phyloP scores from a whole-genome alignment of 2,113 vertebrate genomes.

The Protomyctophum bolini region DNA sequence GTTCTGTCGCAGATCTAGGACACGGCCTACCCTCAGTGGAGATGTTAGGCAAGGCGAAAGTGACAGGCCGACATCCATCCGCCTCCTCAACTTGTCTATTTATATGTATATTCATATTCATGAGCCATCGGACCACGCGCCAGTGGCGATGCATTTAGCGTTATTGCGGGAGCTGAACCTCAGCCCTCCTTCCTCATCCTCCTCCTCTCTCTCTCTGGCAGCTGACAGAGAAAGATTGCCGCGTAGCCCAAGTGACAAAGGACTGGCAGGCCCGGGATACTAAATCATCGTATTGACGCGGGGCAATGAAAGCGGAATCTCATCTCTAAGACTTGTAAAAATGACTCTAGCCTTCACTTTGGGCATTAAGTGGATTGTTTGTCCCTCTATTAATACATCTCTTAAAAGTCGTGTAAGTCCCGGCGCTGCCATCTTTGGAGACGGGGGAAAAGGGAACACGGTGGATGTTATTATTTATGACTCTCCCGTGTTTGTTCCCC shows the following conservation, averaged over 20 bases:
- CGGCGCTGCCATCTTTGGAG: conserved; percentile 40
- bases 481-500: conserved; percentile 29
- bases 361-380: conserved; percentile 75
- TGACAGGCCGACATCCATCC: conserved; percentile 75
- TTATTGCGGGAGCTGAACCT: conserved; percentile 78
- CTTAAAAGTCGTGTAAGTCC: conserved; percentile 52
- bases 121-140: conserved; percentile 74
- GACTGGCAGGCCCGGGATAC: conserved; percentile 65
- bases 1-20: conserved; percentile 45
- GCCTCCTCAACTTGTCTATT: conserved; percentile 79
- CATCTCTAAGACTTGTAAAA: conserved; percentile 71
- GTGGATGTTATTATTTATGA: conserved; percentile 57
- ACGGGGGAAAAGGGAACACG: conserved; percentile 14
- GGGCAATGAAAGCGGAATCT: conserved; percentile 65
- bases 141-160: conserved; percentile 74
- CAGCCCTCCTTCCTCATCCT: conserved; percentile 55
- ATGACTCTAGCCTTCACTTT: conserved; percentile 71
- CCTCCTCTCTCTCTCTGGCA: conserved; percentile 63
- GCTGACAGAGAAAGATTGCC: conserved; percentile 80
- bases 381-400: conserved; percentile 69
- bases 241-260: conserved; percentile 74
- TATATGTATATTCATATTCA: conserved; percentile 83
- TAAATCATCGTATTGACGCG: conserved; percentile 73
- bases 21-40: conserved; percentile 66
- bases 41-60: conserved; percentile 72